These are phyloP conservation scores for Heliconius cydno DNA, from an alignment of 2,888 invertebrate species.

Conservation along the genomic window DNA sequence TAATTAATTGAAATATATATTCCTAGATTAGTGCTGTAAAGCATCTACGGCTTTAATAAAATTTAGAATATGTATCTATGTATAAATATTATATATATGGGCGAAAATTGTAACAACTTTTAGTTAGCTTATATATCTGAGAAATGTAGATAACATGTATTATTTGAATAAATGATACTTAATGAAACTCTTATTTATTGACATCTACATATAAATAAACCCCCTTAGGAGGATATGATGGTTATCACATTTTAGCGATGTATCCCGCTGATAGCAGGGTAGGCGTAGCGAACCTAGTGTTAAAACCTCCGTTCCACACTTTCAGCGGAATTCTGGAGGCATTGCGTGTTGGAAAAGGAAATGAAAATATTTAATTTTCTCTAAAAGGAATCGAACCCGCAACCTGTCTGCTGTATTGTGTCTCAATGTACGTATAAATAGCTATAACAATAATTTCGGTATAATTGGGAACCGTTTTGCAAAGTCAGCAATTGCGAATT, in stretches of 20 bases:
- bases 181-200: constrained; percentile 46
- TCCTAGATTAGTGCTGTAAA: constrained; percentile 57
- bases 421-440: too few relatives aligned
- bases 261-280: too few relatives aligned
- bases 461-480: constrained; percentile 48
- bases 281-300: too few relatives aligned
- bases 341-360: too few relatives aligned
- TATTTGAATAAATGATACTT: constrained; percentile 63
- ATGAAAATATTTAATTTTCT: too few relatives aligned
- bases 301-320: too few relatives aligned
- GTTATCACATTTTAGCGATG: constrained; percentile 43
- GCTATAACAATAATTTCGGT: constrained; percentile 48
- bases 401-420: too few relatives aligned
- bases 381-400: too few relatives aligned
- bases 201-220: constrained; percentile 35
- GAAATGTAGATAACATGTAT: constrained; percentile 60
- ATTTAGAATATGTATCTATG: constrained; percentile 43
- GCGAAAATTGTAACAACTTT: constrained; percentile 43
- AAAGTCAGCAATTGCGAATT: constrained; percentile 55
- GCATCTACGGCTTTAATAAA: constrained; percentile 64
- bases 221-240: constrained; percentile 37
- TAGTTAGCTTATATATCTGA: constrained; percentile 59
- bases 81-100: constrained; percentile 29
- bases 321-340: too few relatives aligned
- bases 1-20: constrained; percentile 42